Percentiles rank a stretch among this genome's conserved stretches.
Conservation (phyloP, 2,797 vertebrate species). For the Mustela erminea region DNA sequence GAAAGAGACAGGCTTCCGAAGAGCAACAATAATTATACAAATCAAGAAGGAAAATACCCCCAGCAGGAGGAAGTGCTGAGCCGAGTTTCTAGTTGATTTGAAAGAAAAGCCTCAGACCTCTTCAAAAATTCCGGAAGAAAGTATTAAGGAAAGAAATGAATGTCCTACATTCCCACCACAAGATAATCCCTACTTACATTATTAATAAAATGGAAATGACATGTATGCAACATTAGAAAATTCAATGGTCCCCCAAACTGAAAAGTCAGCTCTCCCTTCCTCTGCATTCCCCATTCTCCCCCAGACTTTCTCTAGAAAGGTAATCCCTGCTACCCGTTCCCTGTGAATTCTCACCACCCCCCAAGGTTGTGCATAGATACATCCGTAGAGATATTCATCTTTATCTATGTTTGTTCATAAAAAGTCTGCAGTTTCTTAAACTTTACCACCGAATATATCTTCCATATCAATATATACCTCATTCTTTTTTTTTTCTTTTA, state of each 20-base stretch:
- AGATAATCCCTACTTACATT: neutral
- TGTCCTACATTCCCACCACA: neutral
- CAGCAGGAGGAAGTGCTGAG: neutral
- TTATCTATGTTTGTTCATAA: neutral
- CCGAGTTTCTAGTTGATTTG: neutral
- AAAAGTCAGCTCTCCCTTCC: neutral
- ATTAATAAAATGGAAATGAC: slow-evolving; percentile 36
- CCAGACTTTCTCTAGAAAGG: neutral
- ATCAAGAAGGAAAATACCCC: neutral
- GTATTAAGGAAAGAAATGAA: slow-evolving; percentile 20
- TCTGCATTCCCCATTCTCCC: neutral
- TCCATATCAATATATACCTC: neutral
- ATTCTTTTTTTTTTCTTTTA: neutral
- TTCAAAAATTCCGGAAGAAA: neutral
- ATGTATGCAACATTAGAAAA: neutral
- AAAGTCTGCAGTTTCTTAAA: neutral
- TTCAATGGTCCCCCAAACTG: neutral
- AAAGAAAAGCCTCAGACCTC: slow-evolving; percentile 10
- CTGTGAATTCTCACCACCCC: neutral
- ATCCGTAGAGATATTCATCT: neutral
- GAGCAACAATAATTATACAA: neutral
- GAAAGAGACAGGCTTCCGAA: neutral
- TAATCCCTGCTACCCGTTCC: neutral
- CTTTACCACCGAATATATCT: neutral
- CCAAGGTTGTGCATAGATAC: neutral